Evolutionary conservation across 1,140 invertebrate genomes (phyloP), one percentile per base, ranked within the genome.

Genomic region (Theocolax elegans): DNA sequence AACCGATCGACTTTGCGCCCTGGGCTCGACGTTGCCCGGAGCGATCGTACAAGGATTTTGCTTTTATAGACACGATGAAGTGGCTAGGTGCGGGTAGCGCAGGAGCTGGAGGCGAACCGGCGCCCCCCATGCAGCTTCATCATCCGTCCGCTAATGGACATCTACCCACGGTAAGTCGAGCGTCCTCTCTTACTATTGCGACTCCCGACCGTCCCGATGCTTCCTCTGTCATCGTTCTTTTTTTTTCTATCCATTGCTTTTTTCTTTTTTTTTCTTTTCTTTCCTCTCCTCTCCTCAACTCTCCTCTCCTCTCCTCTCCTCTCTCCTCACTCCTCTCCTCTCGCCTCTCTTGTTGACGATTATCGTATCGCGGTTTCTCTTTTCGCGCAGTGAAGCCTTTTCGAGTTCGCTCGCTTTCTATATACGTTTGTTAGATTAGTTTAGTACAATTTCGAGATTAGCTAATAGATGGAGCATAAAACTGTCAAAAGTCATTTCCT

Each of bases 91-190:
- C 84, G 75, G 81, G 79, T 78, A 85, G 80, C 79, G 77, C 75
- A 74, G 82, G 81, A 67, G 80, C 80, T 69, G 82, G 77, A 66
- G 82, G 81, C 58, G 84, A 86, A 77, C 83, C 84, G 83, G 83
- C 83, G 81, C 83, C 83, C 76, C 81, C 83, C 49, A 84, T 86
- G 81, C 84, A 86, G 69, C 76, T 85, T 54, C 84, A 85, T 76
- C 83, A 85, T 77, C 81, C 83, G 72, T 78, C 83, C 63, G 83
- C 82, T 49, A 86, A 86, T 74, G 84, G 84, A 56, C 84, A 86
- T 72, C 80, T 86, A 81, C 80, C 84, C 35, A 79, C 81, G 74
- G 84, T 85, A 78, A 38, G 77, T 74, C 19, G 44, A 53, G 48
- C 44, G 9, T 63, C 42, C 19, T 7, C 13, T 19, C 25, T n/a